Evolutionary conservation across 1,140 invertebrate species (phyloP).

Genomic region (Trichonephila clavata): DNA sequence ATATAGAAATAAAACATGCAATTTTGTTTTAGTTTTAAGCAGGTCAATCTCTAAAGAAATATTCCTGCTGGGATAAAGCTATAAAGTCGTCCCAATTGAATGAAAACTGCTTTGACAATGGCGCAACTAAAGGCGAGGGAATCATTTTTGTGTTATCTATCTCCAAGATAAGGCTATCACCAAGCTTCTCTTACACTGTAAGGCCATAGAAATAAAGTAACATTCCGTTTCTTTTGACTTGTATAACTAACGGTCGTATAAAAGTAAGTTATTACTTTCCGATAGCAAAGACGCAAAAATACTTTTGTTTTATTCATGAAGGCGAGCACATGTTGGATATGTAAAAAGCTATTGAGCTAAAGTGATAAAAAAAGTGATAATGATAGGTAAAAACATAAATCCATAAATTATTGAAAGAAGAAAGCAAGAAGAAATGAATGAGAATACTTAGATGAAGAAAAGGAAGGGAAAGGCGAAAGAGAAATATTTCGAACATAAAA

Average conservation of each 20-base stretch:
- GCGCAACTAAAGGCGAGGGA: background rate
- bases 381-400: constrained; percentile 60
- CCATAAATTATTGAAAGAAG: constrained; percentile 49
- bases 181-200: background rate
- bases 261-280: constrained; percentile 52
- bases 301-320: constrained; percentile 51
- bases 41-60: background rate
- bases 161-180: background rate
- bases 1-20: too few species aligned
- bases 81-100: background rate
- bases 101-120: background rate
- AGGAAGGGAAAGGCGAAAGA: background rate
- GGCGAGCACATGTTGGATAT: constrained; percentile 7
- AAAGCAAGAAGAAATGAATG: background rate
- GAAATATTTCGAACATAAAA: constrained; percentile 37
- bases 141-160: background rate
- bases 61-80: background rate
- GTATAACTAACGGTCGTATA: constrained; percentile 26
- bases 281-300: constrained; percentile 22
- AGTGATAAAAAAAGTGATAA: constrained; percentile 47
- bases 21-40: background rate
- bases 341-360: constrained; percentile 22
- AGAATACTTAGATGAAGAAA: background rate
- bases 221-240: constrained; percentile 17
- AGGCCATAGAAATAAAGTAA: constrained; percentile 25